A percentile compares a stretch with the other conserved stretches of the same genome.
phyloP scores from a whole-genome alignment of 2,797 vertebrate species.

The Carcharodon carcharias region DNA sequence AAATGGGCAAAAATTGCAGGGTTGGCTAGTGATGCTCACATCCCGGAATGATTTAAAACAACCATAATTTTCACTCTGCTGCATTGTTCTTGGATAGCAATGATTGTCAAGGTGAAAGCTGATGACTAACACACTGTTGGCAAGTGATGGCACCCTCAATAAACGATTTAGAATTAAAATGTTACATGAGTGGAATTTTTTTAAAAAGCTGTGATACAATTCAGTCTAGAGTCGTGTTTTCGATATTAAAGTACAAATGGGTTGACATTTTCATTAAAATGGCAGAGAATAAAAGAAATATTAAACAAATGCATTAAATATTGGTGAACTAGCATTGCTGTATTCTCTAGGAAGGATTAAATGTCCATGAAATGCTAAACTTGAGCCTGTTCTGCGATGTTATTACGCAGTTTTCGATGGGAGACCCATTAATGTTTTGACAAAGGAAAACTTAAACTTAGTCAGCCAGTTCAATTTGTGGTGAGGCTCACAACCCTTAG shows the following conservation, averaged over 20 bases:
- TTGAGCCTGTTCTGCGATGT: background rate
- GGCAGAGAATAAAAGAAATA: background rate
- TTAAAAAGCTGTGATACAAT: background rate
- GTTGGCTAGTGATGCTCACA: too few species aligned
- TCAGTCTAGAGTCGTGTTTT: background rate
- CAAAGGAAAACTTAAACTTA: background rate
- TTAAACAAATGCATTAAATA: too few species aligned
- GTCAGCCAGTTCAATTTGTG: background rate
- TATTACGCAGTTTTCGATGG: background rate
- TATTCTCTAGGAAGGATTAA: background rate
- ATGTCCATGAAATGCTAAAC: background rate
- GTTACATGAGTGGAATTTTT: background rate
- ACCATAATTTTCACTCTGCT: background rate
- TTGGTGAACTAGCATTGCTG: background rate
- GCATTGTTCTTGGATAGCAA: background rate
- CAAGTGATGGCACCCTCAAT: background rate
- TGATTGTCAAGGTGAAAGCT: background rate
- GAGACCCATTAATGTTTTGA: background rate
- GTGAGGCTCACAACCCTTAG: background rate
- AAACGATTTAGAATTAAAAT: background rate
- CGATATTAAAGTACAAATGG: background rate
- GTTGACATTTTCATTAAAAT: background rate
- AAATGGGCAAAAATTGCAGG: background rate
- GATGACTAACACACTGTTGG: background rate
- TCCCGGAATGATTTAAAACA: background rate